Base-by-base conservation (phyloP, 2,113 vertebrate genomes). In the Neoarius graeffei region DNA sequence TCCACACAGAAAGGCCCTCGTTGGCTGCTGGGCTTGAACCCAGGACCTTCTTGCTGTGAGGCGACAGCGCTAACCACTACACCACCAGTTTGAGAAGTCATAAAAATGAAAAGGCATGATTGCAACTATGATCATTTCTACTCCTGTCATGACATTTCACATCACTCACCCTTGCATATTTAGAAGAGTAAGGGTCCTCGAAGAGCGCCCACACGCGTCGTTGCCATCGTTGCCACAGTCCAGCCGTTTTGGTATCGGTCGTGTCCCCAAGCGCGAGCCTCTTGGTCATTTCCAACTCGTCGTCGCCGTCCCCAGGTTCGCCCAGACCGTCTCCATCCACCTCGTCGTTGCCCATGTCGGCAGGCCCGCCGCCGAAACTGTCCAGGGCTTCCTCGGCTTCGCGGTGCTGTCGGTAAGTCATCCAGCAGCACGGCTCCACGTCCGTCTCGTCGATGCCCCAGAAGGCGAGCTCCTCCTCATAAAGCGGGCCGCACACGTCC, bases 401-500 rank as follows among this genome's bases (percentile, higher is more conserved):
- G 0, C 97, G 96, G 93, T 98, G 97, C 94, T 98, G 97, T 87
- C 97, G 94, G 90, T 97, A 97, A 3, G 96, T 98, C 97, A 98
- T 98, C 97, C 97, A 98, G 85, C 97, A 97, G 92, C 97, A 97
- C 87, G 97, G 96, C 92, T 97, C 97, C 95, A 97, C 97, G 91
- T 97, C 97, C 6, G 97, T 97, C 94, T 97, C 97, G 89, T 97
- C 97, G 30, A 97, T 97, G 93, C 97, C 97, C 97, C 97, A 98
- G 89, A 97, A 98, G 88, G 97, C 96, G 93, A 98, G 92, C 94
- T 98, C 97, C 89, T 98, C 97, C 91, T 98, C 97, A 87, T 96
- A 98, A 48, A 98, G 95, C 6, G 97, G 97, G 66, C 97, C 97
- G 86, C 97, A 98, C 74, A 98, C 97, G 93, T 97, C 97, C 0